Evolutionary conservation across 2,113 vertebrate species (phyloP).

Genomic region (Cebidichthys violaceus): DNA sequence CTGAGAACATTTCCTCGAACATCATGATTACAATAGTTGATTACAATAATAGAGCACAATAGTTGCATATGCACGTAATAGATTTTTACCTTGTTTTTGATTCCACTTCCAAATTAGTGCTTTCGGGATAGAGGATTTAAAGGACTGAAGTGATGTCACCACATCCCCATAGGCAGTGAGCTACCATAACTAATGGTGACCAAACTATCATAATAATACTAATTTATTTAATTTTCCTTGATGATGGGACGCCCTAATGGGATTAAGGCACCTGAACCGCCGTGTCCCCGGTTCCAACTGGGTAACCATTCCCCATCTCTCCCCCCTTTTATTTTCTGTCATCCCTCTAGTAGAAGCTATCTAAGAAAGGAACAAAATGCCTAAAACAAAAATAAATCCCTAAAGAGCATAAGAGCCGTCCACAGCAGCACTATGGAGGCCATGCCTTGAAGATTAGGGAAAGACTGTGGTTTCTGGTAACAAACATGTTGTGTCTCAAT

Average conservation of each 20-base stretch:
- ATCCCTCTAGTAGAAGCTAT: background rate
- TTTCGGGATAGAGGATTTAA: background rate
- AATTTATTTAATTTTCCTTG: background rate
- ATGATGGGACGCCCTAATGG: background rate
- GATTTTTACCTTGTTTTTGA: background rate
- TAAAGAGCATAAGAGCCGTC: background rate
- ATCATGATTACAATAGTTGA: background rate
- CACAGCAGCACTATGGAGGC: background rate
- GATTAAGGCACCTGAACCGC: background rate
- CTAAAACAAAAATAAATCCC: background rate
- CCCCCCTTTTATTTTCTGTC: background rate
- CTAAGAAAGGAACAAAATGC: background rate
- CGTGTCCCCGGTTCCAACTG: background rate
- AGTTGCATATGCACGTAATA: background rate
- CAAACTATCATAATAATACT: background rate
- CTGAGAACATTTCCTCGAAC: background rate
- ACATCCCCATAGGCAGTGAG: background rate
- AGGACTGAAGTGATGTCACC: background rate
- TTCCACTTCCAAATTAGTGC: background rate
- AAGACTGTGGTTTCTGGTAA: background rate
- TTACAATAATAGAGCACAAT: too few relatives aligned
- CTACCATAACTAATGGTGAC: background rate
- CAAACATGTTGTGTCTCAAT: background rate
- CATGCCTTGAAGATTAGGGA: background rate
- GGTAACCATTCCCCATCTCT: background rate